Evolutionary conservation across 2,888 invertebrate genomes (phyloP), one percentile per base, ranked within the genome.

Genomic region (Nomada hirtipes): DNA sequence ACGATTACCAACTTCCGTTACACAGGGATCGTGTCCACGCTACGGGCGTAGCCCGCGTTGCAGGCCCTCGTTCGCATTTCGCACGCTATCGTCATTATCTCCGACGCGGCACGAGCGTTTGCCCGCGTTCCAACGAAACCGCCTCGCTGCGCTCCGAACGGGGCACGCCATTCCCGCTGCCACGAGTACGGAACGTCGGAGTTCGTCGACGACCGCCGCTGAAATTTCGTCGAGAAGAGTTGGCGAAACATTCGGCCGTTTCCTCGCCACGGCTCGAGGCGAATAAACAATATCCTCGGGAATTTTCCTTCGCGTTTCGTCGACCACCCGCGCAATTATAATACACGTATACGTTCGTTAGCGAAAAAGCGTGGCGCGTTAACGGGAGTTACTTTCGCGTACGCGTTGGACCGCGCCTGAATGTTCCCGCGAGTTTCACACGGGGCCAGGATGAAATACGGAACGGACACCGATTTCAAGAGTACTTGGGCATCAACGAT

Each of bases 1-100:
- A 84, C 90, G 88, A 91, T 92, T 92, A 91, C 79, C 83, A 82
- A 85, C 89, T 89, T 89, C 86, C 89, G 89, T 88, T 86, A 88
- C 88, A 84, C 88, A 79, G 82, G 84, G 88, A 87, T 68, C 82
- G 84, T 76, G 84, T 85, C 80, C 80, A 75, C 78, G 82, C 26
- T 18, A n/a, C 15, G 36, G 36, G 36, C 36, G 36, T 36, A 36
- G 36, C n/a, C 47, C 60, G 64, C 29, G 65, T 36, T 36, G 4
- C 13, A 2, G 77, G 82, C 67, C 76, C 77, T 75, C 76, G 65
- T 69, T 76, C 77, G 76, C 79, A 72, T 84, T 85, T 79, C 81
- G 73, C 88, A 86, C 85, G 85, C 79, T 83, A 87, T 82, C 83
- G 87, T 89, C 86, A 88, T 90, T 90, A 90, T 87, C 82, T 83